Evolutionary conservation across 2,113 vertebrate species (phyloP), one percentile per base, ranked within the genome.

Genomic region (Labrus mixtus): DNA sequence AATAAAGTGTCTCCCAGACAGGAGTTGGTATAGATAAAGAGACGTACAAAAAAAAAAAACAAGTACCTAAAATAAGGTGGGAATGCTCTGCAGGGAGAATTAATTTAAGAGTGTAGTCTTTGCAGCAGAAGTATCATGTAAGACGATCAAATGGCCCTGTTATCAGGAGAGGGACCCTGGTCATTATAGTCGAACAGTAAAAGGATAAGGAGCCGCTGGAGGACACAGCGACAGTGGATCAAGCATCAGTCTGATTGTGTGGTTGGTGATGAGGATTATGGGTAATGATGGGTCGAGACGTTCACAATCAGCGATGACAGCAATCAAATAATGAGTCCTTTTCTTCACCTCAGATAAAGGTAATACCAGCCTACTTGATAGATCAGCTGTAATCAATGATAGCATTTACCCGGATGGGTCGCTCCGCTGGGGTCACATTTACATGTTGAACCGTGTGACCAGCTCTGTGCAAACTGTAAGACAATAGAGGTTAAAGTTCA

Each of bases 281-380:
- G 70, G 56, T 78, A 83, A 79, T 81, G 67, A 82, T 1, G 59
- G 67, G 68, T 75, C 70, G 60, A 68, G 68, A 54, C 56, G 1
- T 73, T 83, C 69, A 75, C 85, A 86, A 86, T 90, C 81, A 85
- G 73, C 13, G 68, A 78, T 58, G 79, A 79, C 66, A 71, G 81
- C 73, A 68, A 81, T 88, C 74, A 85, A 41, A 62, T 67, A 82
- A 82, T 72, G 23, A 68, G 48, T 73, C 60, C 68, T 48, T 48
- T 76, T 65, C 68, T 70, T 73, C 62, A 43, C 62, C 41, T 50
- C 23, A n/a, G 41, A 55, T 48, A 33, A 25, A 75, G 36, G 55
- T 78, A 62, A 75, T 74, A 70, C 39, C 53, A 62, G 56, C 22
- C 54, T 59, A 67, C 62, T 69, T 43, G 8, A 58, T 78, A 55